These are phyloP conservation scores for Hemibagrus wyckioides DNA, from an alignment of 2,113 vertebrate species.

Conservation along the genomic window DNA sequence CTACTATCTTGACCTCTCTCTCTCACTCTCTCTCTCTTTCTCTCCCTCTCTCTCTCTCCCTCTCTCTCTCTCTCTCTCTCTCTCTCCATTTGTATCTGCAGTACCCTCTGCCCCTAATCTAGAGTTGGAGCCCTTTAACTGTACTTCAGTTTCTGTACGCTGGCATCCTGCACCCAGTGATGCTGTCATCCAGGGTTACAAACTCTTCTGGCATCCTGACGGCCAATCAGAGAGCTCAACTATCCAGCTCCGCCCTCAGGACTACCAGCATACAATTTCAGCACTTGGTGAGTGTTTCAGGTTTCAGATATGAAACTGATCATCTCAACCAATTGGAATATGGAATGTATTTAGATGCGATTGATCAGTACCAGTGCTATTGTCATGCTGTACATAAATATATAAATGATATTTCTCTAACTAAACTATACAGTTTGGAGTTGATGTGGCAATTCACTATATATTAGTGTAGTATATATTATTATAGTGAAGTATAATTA, in stretches of 20 bases:
- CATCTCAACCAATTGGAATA: neutral
- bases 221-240: constrained; percentile 84
- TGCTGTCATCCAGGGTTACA: constrained; percentile 83
- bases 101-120: constrained; percentile 89
- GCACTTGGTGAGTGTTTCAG: constrained; percentile 82
- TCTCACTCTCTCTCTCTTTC: too few species aligned
- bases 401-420: neutral
- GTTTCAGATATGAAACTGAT: neutral
- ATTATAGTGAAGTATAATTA: neutral
- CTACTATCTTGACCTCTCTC: neutral
- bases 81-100: constrained; percentile 63
- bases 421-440: neutral
- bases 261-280: constrained; percentile 79
- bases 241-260: constrained; percentile 75
- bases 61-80: too few species aligned
- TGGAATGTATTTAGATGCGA: neutral
- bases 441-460: neutral
- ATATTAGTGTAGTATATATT: neutral
- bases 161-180: constrained; percentile 83
- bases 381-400: neutral
- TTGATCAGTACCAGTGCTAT: neutral
- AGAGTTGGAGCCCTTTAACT: constrained; percentile 89
- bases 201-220: constrained; percentile 88
- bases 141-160: constrained; percentile 86
- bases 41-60: too few species aligned